Evolutionary conservation across 92 coral and sea anemone species (phyloP).

Genomic region (Palythoa grandis): DNA sequence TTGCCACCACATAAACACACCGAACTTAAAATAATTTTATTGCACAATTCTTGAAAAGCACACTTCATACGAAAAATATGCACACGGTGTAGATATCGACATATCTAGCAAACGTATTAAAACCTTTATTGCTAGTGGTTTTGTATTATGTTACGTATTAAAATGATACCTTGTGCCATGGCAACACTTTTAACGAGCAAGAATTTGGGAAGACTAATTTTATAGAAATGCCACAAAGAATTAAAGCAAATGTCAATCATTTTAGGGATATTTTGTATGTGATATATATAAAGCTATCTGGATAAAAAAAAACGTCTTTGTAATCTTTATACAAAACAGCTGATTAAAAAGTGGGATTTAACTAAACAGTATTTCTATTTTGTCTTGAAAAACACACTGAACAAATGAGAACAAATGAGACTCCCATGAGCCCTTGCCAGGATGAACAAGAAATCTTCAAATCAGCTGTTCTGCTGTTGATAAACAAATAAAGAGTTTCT

Average conservation of each 20-base stretch:
- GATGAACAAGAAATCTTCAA: constrained; percentile 12
- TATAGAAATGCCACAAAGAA: constrained; percentile 6
- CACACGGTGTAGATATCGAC: no score
- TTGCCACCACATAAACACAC: no score
- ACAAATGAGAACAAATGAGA: background rate
- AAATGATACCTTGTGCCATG: background rate
- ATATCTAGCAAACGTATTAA: no score
- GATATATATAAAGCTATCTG: background rate
- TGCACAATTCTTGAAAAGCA: no score
- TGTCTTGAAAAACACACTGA: background rate
- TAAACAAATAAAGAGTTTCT: constrained; percentile 32
- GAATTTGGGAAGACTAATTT: constrained; percentile 3
- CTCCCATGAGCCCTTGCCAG: constrained; percentile 26
- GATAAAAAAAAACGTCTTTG: background rate
- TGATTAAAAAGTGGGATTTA: background rate
- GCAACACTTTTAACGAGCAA: constrained; percentile 12
- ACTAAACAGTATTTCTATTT: background rate
- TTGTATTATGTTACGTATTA: no score
- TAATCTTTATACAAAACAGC: background rate
- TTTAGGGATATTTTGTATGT: constrained; percentile 14
- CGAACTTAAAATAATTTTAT: no score
- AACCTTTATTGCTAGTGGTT: no score
- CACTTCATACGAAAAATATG: no score
- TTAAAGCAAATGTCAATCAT: constrained; percentile 22
- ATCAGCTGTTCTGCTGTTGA: constrained; percentile 40